Percentiles rank a stretch among this genome's conserved stretches.
phyloP scores from a whole-genome alignment of 2,888 invertebrate species.

The Griposia aprilina region DNA sequence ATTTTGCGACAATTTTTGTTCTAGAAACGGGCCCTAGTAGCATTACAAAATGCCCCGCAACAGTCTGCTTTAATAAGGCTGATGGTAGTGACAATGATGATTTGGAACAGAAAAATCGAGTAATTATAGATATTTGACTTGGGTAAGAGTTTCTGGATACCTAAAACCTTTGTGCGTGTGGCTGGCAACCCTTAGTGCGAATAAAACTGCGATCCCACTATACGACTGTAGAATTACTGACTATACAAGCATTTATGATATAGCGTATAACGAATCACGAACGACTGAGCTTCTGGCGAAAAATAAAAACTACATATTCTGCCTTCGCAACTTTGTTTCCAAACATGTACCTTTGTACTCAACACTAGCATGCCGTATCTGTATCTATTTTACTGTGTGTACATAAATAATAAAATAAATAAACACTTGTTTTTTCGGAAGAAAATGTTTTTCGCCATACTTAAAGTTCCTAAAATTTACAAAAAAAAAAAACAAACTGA shows the following conservation, averaged over 20 bases:
- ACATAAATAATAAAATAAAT: too few relatives aligned
- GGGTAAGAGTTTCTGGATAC: too few relatives aligned
- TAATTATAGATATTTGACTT: background rate
- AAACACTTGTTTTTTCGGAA: background rate
- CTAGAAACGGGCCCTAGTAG: too few relatives aligned
- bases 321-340: background rate
- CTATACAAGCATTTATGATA: constrained; percentile 29
- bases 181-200: constrained; percentile 17
- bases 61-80: background rate
- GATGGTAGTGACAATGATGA: background rate
- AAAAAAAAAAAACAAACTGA: too few relatives aligned
- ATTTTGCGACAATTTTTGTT: too few relatives aligned
- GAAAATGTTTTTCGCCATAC: background rate
- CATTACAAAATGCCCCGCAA: background rate
- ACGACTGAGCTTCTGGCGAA: background rate
- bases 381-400: too few relatives aligned
- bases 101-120: background rate
- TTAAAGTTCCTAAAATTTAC: background rate
- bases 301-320: background rate
- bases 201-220: constrained; percentile 33
- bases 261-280: constrained; percentile 5
- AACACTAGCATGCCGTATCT: too few relatives aligned
- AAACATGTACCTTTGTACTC: background rate
- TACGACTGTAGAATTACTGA: constrained; percentile 15
- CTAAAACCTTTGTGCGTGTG: background rate